Conservation (phyloP, 1,140 invertebrate species). For the Hypothenemus hampei region DNA sequence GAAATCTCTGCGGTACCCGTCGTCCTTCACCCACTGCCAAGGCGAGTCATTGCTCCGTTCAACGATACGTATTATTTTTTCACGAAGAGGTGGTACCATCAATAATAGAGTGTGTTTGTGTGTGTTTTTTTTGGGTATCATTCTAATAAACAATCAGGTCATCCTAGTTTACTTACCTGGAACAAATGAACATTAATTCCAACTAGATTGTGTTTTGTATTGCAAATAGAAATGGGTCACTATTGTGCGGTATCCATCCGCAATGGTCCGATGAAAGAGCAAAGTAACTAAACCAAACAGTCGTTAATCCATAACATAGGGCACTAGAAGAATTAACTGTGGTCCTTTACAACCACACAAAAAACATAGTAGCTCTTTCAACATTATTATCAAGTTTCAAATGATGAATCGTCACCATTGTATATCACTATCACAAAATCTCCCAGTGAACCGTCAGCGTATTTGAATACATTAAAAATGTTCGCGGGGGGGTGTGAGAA, state of each 20-base stretch:
- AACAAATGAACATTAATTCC: constrained; percentile 6
- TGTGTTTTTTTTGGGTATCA: background rate
- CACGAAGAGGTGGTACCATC: background rate
- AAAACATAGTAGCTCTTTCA: too few relatives aligned
- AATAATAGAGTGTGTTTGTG: background rate
- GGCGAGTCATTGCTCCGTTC: constrained; percentile 32
- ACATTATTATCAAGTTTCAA: too few relatives aligned
- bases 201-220: too few relatives aligned
- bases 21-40: constrained; percentile 35
- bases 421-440: too few relatives aligned
- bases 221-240: constrained; percentile 15
- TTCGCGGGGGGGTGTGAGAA: background rate
- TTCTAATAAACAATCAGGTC: too few relatives aligned
- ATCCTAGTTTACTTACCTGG: constrained; percentile 19
- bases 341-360: too few relatives aligned
- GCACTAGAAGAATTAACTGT: too few relatives aligned
- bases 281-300: too few relatives aligned
- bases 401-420: too few relatives aligned
- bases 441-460: too few relatives aligned
- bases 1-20: constrained; percentile 21
- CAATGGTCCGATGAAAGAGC: background rate
- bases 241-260: constrained; percentile 11
- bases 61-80: background rate
- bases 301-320: too few relatives aligned
- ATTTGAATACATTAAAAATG: too few relatives aligned